Base-by-base conservation (phyloP, 1,140 invertebrate genomes). In the Eulimnadia texana region DNA sequence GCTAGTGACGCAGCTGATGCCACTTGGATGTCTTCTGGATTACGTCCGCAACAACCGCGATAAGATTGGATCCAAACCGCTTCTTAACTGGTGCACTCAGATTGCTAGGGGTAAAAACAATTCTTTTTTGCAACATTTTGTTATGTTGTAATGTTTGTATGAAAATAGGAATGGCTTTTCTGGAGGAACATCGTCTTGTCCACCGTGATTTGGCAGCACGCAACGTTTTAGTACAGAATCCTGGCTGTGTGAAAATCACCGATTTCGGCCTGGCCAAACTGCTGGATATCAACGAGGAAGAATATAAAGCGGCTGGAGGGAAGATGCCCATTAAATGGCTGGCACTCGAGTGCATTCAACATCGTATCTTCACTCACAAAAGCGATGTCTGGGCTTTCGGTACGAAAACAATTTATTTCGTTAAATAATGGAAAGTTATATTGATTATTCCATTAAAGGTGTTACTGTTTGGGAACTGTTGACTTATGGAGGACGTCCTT, bases 251-350 rank as follows among this genome's bases (percentile, higher is more conserved):
- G 0, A 97, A 98, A 76, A 98, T 99, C 63, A 98, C 95, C 3
- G 96, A 99, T 75, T 99, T 99, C 71, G 96, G 96, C 9, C 75
- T 99, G 58, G 93, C 94, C 0, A 98, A 98, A 73, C 76, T 98
- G 6, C 76, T 98, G 51, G 92, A 96, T 69, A 85, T 89, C 53
- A 90, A 97, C 71, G 92, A 96, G 70, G 92, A 96, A 67, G 91
- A 95, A 70, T 98, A 97, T 72, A 94, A 94, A 73, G 93, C 93
- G 3, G 88, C 85, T 22, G 93, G 93, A 3, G 93, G 94, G 19
- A 97, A 96, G 75, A 97, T 98, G 92, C 94, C 95, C 0, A 96
- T 98, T 61, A 98, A 98, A 74, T 99, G 96, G 96, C 74, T 99
- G 50, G 95, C 95, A 0, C 72, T 97, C 6, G 96, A 99, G 69